Conservation (phyloP, 2,797 vertebrate species). For the Rhynchonycteris naso region DNA sequence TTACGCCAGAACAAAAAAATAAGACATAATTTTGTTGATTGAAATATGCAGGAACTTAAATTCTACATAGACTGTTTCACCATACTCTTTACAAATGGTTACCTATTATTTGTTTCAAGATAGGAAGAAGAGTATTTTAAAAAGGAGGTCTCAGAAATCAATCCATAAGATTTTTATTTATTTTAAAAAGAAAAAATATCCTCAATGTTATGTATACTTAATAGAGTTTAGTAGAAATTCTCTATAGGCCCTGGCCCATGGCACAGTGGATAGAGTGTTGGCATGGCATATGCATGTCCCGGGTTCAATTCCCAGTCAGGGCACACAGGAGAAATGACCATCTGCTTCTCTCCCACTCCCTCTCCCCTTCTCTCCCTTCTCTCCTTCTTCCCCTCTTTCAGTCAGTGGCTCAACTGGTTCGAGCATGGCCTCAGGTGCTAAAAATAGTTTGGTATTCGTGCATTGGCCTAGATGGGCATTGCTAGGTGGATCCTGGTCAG, state of each 20-base stretch:
- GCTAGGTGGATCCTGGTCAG: too few species aligned
- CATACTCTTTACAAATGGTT: neutral
- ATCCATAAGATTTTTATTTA: neutral
- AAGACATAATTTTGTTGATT: neutral
- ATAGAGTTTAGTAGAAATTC: neutral
- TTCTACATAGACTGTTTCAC: neutral
- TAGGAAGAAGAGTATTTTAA: constrained; percentile 24
- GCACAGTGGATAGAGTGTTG: too few species aligned
- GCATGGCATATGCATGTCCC: too few species aligned
- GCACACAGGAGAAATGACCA: too few species aligned
- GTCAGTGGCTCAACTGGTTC: too few species aligned
- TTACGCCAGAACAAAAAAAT: neutral
- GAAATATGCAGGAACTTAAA: neutral
- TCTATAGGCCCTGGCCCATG: neutral
- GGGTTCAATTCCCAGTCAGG: too few species aligned
- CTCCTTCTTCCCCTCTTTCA: too few species aligned
- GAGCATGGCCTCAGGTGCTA: too few species aligned
- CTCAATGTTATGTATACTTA: neutral
- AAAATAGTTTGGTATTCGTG: too few species aligned
- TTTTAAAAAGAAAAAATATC: neutral
- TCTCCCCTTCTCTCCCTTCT: too few species aligned
- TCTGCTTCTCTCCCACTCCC: too few species aligned
- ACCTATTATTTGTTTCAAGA: neutral
- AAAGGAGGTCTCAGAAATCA: neutral
- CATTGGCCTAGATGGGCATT: too few species aligned